phyloP scores from a whole-genome alignment of 2,113 vertebrate species.

The Tetrax tetrax region DNA sequence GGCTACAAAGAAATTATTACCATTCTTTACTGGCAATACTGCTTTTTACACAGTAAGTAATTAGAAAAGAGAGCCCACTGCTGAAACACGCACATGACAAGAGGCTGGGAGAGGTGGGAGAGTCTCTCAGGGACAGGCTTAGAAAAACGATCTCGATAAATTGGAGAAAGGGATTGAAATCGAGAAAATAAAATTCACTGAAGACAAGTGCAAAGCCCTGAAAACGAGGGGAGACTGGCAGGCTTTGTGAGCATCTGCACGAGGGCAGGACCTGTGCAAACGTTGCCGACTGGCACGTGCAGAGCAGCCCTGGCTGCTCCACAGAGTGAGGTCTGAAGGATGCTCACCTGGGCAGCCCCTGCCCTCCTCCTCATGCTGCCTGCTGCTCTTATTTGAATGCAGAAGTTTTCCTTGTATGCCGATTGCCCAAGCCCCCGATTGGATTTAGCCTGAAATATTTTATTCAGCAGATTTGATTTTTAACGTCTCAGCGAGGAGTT shows the following conservation, averaged over 20 bases:
- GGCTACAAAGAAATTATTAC: not conserved
- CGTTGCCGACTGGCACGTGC: accelerated
- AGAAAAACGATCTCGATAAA: not conserved
- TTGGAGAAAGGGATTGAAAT: not conserved
- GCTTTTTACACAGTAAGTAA: not conserved
- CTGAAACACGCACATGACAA: not conserved
- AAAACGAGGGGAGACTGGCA: not conserved
- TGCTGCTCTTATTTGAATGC: not conserved
- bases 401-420: not conserved
- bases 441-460: not conserved
- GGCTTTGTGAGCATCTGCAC: accelerated
- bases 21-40: not conserved
- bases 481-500: not conserved
- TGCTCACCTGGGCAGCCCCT: not conserved
- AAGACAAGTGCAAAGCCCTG: not conserved
- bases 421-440: not conserved
- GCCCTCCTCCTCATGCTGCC: not conserved
- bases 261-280: not conserved
- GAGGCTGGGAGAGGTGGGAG: not conserved
- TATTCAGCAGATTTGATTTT: slow-evolving; percentile 14
- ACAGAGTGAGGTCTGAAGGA: not conserved
- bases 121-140: not conserved
- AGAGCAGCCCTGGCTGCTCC: too few relatives aligned
- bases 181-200: not conserved
- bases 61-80: not conserved